These are phyloP conservation scores for Syndactyla subalaris DNA, from an alignment of 2,797 vertebrate genomes.

Conservation along the genomic window DNA sequence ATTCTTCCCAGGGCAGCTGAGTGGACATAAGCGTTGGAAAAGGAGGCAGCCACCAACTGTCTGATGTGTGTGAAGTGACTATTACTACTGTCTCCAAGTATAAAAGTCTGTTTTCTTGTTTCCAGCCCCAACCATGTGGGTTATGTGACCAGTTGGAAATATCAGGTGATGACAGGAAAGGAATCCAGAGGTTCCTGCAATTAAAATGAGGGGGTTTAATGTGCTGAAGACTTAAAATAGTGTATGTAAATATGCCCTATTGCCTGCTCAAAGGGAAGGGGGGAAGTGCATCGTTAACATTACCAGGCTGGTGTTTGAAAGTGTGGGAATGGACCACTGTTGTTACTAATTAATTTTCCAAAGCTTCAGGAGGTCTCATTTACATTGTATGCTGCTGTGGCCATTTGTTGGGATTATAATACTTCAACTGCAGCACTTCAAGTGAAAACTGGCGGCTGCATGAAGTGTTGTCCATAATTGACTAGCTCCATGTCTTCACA, in stretches of 20 bases:
- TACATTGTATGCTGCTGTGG: conserved; percentile 68
- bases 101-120: background rate
- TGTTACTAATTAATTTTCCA: conserved; percentile 75
- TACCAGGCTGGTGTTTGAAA: conserved; percentile 60
- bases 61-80: background rate
- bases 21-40: background rate
- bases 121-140: background rate
- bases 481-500: conserved; percentile 78
- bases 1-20: background rate
- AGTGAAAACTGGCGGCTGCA: conserved; percentile 70
- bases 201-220: background rate
- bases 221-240: conserved; percentile 53
- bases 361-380: conserved; percentile 77
- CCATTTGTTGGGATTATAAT: conserved; percentile 76
- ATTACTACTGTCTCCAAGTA: background rate
- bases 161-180: background rate
- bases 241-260: conserved; percentile 68
- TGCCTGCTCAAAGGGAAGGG: conserved; percentile 35
- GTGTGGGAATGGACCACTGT: conserved; percentile 75
- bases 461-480: conserved; percentile 78
- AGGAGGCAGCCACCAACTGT: background rate
- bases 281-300: conserved; percentile 58
- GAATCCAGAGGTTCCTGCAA: conserved; percentile 14
- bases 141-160: background rate
- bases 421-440: conserved; percentile 74